phyloP scores from a whole-genome alignment of 2,797 vertebrate species.

The Mormyrops boulengeri region DNA sequence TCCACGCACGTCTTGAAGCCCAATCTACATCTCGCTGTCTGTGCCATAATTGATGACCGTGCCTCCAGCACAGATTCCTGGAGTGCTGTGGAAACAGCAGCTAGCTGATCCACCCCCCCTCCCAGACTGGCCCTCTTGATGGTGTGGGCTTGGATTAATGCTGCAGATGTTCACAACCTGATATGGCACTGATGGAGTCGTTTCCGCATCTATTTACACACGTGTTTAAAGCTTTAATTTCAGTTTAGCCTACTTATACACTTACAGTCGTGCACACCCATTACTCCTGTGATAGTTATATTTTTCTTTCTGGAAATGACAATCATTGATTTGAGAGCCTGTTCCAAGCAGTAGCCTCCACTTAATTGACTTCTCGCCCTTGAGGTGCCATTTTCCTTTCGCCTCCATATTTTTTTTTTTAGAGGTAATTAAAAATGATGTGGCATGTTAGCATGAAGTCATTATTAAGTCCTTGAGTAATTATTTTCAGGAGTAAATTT shows the following conservation, averaged over 20 bases:
- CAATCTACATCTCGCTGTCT: neutral
- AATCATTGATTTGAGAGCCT: neutral
- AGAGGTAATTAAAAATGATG: constrained; percentile 66
- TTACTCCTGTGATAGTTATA: neutral
- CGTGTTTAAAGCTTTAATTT: neutral
- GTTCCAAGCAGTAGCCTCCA: neutral
- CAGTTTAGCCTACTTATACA: neutral
- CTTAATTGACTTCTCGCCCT: neutral
- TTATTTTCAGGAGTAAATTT: constrained; percentile 52
- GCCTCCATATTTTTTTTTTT: constrained; percentile 34
- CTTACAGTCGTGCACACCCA: neutral
- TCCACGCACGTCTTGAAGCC: neutral
- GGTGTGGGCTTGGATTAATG: neutral
- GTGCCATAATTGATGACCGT: neutral
- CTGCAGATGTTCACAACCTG: neutral
- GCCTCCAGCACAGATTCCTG: neutral
- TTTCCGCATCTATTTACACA: neutral
- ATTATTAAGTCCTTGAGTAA: constrained; percentile 49
- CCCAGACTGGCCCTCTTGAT: neutral
- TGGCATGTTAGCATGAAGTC: constrained; percentile 59
- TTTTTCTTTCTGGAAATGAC: neutral
- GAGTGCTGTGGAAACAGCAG: neutral
- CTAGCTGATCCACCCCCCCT: neutral
- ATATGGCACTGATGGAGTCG: neutral
- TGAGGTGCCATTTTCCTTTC: constrained; percentile 14